Evolutionary conservation across 2,888 invertebrate genomes (phyloP).

Genomic region (Leucophenga montana): DNA sequence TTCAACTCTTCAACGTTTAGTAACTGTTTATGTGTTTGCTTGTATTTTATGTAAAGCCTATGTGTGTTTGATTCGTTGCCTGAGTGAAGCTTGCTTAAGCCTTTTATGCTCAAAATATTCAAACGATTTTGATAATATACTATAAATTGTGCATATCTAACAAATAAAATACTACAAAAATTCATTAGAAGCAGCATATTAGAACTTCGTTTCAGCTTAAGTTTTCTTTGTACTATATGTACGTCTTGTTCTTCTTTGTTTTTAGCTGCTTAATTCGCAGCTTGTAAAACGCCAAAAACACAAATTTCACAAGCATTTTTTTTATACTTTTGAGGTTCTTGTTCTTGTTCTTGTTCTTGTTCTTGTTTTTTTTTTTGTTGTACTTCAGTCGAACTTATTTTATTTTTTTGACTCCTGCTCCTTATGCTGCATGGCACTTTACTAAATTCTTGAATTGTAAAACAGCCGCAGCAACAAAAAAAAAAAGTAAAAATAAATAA

Average conservation of each 20-base stretch:
- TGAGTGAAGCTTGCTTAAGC: too few species aligned
- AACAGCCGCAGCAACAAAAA: too few species aligned
- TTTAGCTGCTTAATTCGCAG: constrained; percentile 30
- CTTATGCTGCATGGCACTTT: not conserved
- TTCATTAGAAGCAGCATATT: too few species aligned
- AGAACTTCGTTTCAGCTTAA: too few species aligned
- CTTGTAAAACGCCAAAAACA: constrained; percentile 35
- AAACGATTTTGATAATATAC: too few species aligned
- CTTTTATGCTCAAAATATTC: too few species aligned
- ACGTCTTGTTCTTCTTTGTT: constrained; percentile 3
- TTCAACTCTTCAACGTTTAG: too few species aligned
- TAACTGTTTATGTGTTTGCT: too few species aligned
- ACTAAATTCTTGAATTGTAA: not conserved
- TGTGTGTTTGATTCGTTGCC: too few species aligned
- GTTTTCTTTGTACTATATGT: constrained; percentile 9
- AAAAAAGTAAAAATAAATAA: not conserved
- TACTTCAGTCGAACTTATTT: not conserved
- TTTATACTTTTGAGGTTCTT: not conserved
- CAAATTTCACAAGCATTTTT: constrained; percentile 32
- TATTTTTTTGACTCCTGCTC: not conserved
- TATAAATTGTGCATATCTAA: too few species aligned
- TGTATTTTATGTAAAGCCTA: too few species aligned
- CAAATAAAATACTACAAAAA: too few species aligned
- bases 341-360: not conserved
- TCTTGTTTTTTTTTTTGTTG: constrained; percentile 9